Percentiles rank a stretch among this genome's conserved stretches.
Conservation (phyloP, 2,888 invertebrate genomes). For the Dromius quadrimaculatus region DNA sequence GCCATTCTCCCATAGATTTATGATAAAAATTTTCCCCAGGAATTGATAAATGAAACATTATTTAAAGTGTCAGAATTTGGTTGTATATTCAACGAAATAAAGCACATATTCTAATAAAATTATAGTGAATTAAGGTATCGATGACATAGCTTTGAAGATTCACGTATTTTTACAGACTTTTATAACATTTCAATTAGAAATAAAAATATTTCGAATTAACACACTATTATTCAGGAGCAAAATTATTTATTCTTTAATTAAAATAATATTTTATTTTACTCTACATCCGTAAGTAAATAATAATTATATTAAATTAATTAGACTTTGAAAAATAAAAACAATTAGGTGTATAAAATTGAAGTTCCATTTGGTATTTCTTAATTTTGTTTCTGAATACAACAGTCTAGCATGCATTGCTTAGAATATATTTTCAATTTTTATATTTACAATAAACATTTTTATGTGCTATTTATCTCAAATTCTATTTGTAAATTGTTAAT, state of each 20-base stretch:
- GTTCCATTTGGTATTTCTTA: too few relatives aligned
- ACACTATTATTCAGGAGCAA: too few relatives aligned
- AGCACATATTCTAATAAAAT: conserved; percentile 51
- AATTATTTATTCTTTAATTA: too few relatives aligned
- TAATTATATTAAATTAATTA: too few relatives aligned
- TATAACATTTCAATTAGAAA: conserved; percentile 48
- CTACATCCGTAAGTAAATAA: too few relatives aligned
- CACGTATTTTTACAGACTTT: conserved; percentile 51
- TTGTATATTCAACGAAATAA: conserved; percentile 34
- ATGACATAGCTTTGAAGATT: conserved; percentile 48
- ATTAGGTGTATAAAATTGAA: too few relatives aligned
- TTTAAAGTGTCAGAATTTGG: conserved; percentile 15
- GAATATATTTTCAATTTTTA: conserved; percentile 47
- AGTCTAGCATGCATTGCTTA: conserved; percentile 43
- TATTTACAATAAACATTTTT: conserved; percentile 43
- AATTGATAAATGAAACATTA: background rate
- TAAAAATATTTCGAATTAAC: too few relatives aligned
- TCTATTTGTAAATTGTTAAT: conserved; percentile 50
- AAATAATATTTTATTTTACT: too few relatives aligned
- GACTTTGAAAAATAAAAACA: too few relatives aligned
- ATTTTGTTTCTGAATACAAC: too few relatives aligned
- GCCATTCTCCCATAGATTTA: conserved; percentile 11
- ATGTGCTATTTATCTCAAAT: conserved; percentile 49
- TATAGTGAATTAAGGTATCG: conserved; percentile 44
- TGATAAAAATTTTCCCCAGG: conserved; percentile 19